Base-by-base conservation (phyloP, 1,140 invertebrate species). In the Ceratosolen fusciceps region DNA sequence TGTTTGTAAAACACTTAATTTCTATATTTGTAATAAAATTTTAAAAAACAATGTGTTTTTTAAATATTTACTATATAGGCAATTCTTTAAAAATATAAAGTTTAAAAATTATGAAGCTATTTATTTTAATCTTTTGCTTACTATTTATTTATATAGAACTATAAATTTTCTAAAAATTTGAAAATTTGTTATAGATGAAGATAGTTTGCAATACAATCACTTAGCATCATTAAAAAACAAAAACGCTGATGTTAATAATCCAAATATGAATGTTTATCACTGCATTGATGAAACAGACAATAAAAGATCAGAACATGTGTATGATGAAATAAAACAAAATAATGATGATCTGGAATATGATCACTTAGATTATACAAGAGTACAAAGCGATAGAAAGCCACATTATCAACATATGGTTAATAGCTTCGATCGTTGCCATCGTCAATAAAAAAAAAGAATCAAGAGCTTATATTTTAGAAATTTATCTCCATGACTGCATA, bases 271-370 rank as follows among this genome's bases (percentile, higher is more conserved):
- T 85, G 92, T 97, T 12, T 97, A 97, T 85, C 93, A 96, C 79
- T 94, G 93, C 82, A 94, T 96, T 79, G 94, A 95, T 60, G 94
- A 94, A 81, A 90, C 93, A 65, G 92, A 93, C 56, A 92, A 93
- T 70, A 93, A 94, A 73, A 94, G 93, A 83, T 84, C 93, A 19
- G 96, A 97, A 82, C 96, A 97, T 86, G 93, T 97, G 0, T 98
- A 98, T 85, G 96, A 97, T 88, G 96, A 98, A 90, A 97, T 98
- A 77, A 97, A 97, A 86, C 94, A 95, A 37, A 96, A 96, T 81
- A 94, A 94, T 73, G 91, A 86, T 9, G 94, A 95, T 85, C 90
- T 94, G 83, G 95, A 96, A 86, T 98, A 98, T 83, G 96, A 97
- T 89, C 95, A 96, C 86, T 90, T 97, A 77, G 95, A 97, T 86